phyloP scores from a whole-genome alignment of 2,888 invertebrate genomes.

The Apoda limacodes region DNA sequence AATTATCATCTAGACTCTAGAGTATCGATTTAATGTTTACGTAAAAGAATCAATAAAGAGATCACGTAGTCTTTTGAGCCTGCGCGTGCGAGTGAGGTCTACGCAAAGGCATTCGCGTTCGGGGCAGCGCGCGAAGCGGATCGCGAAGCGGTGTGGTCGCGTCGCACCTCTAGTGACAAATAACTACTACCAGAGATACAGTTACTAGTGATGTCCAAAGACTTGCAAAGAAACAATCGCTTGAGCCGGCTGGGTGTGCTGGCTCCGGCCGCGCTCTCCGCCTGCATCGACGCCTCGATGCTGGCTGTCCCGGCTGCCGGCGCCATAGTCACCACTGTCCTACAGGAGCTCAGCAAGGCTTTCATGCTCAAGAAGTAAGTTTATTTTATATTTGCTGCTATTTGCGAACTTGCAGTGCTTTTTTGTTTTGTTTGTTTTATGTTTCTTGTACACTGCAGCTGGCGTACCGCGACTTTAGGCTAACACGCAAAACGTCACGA shows the following conservation, averaged over 20 bases:
- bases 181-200: too few species aligned
- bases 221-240: slow-evolving; percentile 31
- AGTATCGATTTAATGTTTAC: too few species aligned
- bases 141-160: slow-evolving; percentile 58
- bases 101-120: slow-evolving; percentile 47
- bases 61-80: too few species aligned
- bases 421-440: too few species aligned
- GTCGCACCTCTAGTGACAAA: slow-evolving; percentile 21
- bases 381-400: too few species aligned
- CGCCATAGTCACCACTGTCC: slow-evolving; percentile 57
- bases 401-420: too few species aligned
- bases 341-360: slow-evolving; percentile 60
- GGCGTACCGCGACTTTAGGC: too few species aligned
- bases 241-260: slow-evolving; percentile 53
- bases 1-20: too few species aligned
- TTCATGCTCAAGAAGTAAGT: slow-evolving; percentile 64
- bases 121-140: slow-evolving; percentile 56
- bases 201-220: slow-evolving; percentile 44
- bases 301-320: slow-evolving; percentile 60
- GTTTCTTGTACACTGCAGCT: too few species aligned
- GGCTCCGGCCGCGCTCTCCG: slow-evolving; percentile 57
- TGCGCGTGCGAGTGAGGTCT: too few species aligned
- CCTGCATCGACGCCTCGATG: slow-evolving; percentile 60
- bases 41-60: too few species aligned
- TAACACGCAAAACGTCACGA: too few species aligned